A percentile compares a stretch with the other conserved stretches of the same genome.
These are phyloP conservation scores for Puntigrus tetrazona DNA, from an alignment of 2,113 vertebrate species.

Conservation along the genomic window DNA sequence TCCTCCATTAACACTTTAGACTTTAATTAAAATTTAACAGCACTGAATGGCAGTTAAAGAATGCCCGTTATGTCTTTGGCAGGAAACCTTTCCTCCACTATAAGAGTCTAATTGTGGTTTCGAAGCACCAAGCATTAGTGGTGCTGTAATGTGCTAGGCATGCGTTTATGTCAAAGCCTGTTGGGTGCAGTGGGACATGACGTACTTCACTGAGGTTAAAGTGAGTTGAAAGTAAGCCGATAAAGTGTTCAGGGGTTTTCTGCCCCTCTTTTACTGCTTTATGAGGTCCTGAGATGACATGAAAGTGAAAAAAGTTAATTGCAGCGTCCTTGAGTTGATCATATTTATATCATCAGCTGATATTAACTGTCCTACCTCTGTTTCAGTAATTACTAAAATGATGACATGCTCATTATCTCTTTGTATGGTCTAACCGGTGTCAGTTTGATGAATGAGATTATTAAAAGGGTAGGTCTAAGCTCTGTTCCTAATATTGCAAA, in stretches of 20 bases:
- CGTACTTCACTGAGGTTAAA: constrained; percentile 1
- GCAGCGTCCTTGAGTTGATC: constrained; percentile 5
- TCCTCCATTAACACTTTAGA: constrained; percentile 22
- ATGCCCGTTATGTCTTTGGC: constrained; percentile 12
- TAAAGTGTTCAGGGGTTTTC: not conserved
- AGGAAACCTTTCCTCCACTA: not conserved
- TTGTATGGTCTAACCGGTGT: constrained; percentile 17
- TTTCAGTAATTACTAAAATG: constrained; percentile 38
- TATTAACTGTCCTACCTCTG: constrained; percentile 15
- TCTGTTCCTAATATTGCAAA: not conserved
- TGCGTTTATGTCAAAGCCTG: not conserved
- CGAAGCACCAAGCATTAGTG: not conserved
- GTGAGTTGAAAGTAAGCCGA: not conserved
- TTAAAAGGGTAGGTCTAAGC: constrained; percentile 4
- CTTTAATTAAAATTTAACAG: constrained; percentile 20
- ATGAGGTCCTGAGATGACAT: not conserved
- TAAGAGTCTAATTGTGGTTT: not conserved
- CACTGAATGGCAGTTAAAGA: constrained; percentile 29
- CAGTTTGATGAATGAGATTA: constrained; percentile 44
- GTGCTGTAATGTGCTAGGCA: not conserved
- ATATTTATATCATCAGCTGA: not conserved
- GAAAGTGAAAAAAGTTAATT: constrained; percentile 13
- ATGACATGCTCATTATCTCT: constrained; percentile 37
- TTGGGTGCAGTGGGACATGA: constrained; percentile 4
- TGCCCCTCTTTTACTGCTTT: not conserved